Conservation (phyloP, 2,888 invertebrate species). For the Vesta saturnalis region DNA sequence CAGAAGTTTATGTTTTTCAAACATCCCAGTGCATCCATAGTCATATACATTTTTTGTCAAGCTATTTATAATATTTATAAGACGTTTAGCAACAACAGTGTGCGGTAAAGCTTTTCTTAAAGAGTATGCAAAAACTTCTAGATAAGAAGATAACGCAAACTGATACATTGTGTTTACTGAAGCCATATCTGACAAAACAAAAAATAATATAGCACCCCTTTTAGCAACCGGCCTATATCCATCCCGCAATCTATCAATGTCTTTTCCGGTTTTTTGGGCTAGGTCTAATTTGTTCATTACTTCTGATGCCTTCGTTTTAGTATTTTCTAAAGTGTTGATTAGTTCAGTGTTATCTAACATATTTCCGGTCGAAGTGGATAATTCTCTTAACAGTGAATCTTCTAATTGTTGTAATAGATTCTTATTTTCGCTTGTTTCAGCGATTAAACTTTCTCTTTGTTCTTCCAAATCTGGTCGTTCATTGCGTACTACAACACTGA, state of each 20-base stretch:
- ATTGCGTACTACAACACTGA: slow-evolving; percentile 88
- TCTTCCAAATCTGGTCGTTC: slow-evolving; percentile 90
- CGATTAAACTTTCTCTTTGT: slow-evolving; percentile 82
- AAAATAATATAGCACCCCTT: slow-evolving; percentile 90
- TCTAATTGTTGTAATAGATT: slow-evolving; percentile 84
- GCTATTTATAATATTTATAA: slow-evolving; percentile 84
- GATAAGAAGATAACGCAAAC: slow-evolving; percentile 85
- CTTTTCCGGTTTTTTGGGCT: slow-evolving; percentile 78
- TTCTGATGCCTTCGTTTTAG: slow-evolving; percentile 86
- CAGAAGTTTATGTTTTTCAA: slow-evolving; percentile 89
- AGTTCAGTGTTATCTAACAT: slow-evolving; percentile 93
- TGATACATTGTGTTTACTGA: slow-evolving; percentile 92
- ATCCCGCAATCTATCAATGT: slow-evolving; percentile 85
- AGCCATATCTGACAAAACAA: slow-evolving; percentile 90
- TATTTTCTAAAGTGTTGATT: slow-evolving; percentile 86
- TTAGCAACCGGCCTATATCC: slow-evolving; percentile 87
- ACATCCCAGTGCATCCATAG: slow-evolving; percentile 92
- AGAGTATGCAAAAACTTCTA: slow-evolving; percentile 85
- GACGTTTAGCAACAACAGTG: slow-evolving; percentile 75
- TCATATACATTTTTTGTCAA: slow-evolving; percentile 90
- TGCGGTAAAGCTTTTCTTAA: slow-evolving; percentile 86
- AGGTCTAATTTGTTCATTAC: slow-evolving; percentile 82
- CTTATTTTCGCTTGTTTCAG: slow-evolving; percentile 88
- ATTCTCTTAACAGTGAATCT: slow-evolving; percentile 83
- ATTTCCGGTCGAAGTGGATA: slow-evolving; percentile 88